Base-by-base conservation (phyloP, 2,113 vertebrate species). In the Actenoides hombroni region DNA sequence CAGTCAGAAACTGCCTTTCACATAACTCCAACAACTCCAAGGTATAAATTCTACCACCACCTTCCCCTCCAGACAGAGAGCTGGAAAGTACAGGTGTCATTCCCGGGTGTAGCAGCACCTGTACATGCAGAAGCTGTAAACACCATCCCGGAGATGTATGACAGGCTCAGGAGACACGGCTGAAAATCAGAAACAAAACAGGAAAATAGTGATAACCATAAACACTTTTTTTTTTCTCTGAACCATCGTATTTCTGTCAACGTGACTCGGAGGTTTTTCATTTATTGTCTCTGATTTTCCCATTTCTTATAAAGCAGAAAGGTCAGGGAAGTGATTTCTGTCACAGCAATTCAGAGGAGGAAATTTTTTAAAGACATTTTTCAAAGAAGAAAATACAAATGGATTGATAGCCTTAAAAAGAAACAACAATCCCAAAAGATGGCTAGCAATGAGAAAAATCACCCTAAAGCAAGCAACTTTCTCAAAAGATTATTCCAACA, bases 401-500 rank as follows among this genome's bases (percentile, higher is more conserved):
- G 44, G 40, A 74, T 51, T 48, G 69, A 21, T 75, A 86, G 70
- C 51, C 35, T 53, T 17, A 23, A 48, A n/a, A 23, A 48, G 29
- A 15, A 10, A 20, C 46, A 17, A 46, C 46, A 46, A 46, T 9
- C 19, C 26, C 19, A 33, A 44, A 59, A 18, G 5, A 25, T 24
- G 7, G 7, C 16, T 3, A 2, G 26, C 88, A 80, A 53, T 49
- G 51, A 69, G 31, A 65, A 83, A 64, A 40, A 24, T 37, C 16
- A 5, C 70, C 26, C 6, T 39, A 75, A 92, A 95, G 78, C 46
- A 67, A 48, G 11, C 29, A 63, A 59, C 29, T 67, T 82, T 49
- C 29, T 57, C 35, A 70, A 61, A 77, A 74, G 64, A 74, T 70
- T 65, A 85, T 85, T 79, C 94, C 56, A 85, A 85, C 56, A 61